Conservation (phyloP, 2,113 vertebrate species). For the Carettochelys insculpta region DNA sequence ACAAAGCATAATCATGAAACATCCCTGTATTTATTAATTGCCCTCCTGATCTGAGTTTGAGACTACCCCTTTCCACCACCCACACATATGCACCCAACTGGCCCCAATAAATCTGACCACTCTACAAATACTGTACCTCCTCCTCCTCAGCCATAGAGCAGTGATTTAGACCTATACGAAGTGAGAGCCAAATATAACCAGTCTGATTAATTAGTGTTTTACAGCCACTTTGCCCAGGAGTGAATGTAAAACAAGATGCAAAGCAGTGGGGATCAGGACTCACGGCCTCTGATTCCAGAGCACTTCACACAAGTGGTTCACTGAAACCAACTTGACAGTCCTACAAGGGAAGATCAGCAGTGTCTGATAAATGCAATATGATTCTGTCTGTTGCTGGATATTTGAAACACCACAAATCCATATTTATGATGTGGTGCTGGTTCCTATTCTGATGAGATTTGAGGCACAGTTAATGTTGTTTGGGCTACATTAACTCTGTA, state of each 20-base stretch:
- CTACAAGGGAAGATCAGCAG: slow-evolving; percentile 15
- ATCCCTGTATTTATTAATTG: neutral
- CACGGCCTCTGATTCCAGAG: neutral
- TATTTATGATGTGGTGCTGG: neutral
- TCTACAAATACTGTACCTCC: neutral
- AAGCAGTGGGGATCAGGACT: neutral
- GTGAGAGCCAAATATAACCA: neutral
- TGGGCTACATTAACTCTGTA: slow-evolving; percentile 28
- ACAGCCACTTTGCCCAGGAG: neutral
- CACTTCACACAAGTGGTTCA: neutral
- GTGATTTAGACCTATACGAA: neutral
- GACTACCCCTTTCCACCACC: neutral
- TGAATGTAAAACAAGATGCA: neutral
- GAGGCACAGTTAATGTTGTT: slow-evolving; percentile 19
- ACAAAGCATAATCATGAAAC: neutral
- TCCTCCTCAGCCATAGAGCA: neutral
- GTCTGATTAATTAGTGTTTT: neutral
- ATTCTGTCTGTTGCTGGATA: neutral
- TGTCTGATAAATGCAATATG: slow-evolving; percentile 13
- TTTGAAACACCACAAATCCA: slow-evolving; percentile 49
- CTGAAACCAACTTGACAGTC: neutral
- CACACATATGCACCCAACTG: neutral
- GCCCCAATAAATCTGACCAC: neutral
- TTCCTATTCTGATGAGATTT: neutral
- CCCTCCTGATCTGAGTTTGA: neutral